Evolutionary conservation across 2,113 vertebrate species (phyloP), one percentile per base, ranked within the genome.

Genomic region (Sapayoa aenigma): DNA sequence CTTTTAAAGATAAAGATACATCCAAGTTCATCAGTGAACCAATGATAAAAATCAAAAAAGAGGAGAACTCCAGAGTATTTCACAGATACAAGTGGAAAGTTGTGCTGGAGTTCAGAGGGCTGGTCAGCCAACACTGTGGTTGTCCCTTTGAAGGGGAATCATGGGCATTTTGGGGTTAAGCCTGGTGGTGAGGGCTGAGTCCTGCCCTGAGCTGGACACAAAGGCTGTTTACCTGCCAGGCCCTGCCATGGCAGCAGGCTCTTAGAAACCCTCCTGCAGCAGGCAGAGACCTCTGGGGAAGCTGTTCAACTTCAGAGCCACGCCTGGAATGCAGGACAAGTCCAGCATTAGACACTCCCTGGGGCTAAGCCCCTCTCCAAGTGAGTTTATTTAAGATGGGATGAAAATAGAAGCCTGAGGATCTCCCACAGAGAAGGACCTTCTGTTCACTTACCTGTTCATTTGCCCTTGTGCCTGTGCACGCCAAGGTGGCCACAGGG

Each of bases 401-500:
- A 30, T 50, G 68, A 56, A 93, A 91, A 66, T 4, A 89, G 73
- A 69, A 87, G 73, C 50, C 18, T 14, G 72, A 28, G 68, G 33
- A 30, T 59, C 9, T 73, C 84, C 92, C 58, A 24, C 53, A 65
- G 76, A 56, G 55, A 66, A 47, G 52, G 33, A 30, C 90, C 84
- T 87, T 37, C 59, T n/a, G 39, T 47, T 55, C 60, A 31, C 35
- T 25, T 12, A 6, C 27, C 53, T 42, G 13, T 23, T 42, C 59
- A 27, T 20, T 18, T 35, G 22, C 71, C 35, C n/a, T 12, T 27
- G 24, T 52, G 50, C 53, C 55, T 15, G 25, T 4, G 23, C 33
- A 24, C 0, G 0, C 21, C 5, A 3, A 20, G 39, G 18, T 6
- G 33, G 56, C 39, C 9, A 0, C 5, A 1, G 31, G 33, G 23